Evolutionary conservation across 2,113 vertebrate genomes (phyloP).

Genomic region (Emydura subglobosa): DNA sequence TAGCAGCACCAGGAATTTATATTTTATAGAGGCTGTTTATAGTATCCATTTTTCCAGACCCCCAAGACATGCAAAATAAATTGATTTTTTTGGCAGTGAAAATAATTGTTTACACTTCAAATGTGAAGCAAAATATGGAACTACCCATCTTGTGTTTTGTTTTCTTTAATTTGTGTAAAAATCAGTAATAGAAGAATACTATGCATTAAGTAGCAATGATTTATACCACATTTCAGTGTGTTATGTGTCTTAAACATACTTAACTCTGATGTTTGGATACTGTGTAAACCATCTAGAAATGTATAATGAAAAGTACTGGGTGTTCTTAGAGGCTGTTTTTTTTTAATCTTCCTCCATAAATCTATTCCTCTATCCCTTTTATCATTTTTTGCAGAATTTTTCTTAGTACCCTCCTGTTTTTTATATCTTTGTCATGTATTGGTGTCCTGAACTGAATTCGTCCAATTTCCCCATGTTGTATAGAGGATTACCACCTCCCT

Average conservation of each 20-base stretch:
- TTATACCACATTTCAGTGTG: neutral
- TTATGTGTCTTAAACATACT: neutral
- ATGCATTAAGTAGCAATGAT: neutral
- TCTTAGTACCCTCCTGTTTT: neutral
- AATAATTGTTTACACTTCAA: slow-evolving; percentile 20
- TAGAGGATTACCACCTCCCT: neutral
- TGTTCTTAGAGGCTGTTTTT: fast-evolving
- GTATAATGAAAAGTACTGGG: neutral
- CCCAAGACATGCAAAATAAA: neutral
- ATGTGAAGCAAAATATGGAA: neutral
- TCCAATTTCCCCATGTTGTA: neutral
- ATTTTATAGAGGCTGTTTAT: slow-evolving; percentile 4
- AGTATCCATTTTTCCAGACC: neutral
- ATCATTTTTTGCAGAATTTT: neutral
- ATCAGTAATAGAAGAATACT: neutral
- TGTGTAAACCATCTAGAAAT: neutral
- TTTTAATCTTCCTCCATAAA: neutral
- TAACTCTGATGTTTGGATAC: neutral
- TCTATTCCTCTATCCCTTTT: neutral
- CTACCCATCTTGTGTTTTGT: neutral
- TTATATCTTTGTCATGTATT: neutral
- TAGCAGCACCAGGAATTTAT: neutral
- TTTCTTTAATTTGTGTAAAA: slow-evolving; percentile 3
- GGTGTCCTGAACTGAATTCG: neutral
- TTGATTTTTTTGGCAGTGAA: slow-evolving; percentile 5